Evolutionary conservation across 2,888 invertebrate species (phyloP), one percentile per base, ranked within the genome.

Genomic region (Tridacna crocea): DNA sequence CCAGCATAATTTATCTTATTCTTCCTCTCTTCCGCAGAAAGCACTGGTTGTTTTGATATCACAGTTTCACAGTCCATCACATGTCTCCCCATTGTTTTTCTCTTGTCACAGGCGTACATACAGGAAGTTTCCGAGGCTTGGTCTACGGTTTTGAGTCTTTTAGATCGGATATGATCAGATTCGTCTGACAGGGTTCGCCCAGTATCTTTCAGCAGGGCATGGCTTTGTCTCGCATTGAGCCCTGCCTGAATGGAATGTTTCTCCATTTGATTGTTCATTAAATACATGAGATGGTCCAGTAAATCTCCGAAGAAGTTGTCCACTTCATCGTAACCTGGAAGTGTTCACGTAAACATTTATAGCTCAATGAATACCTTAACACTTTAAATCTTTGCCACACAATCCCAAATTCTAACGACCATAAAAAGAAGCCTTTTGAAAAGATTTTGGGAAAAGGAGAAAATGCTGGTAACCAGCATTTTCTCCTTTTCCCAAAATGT

Each of bases 311-410:
- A 90, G 79, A 92, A 92, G 78, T 90, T 89, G 75, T 92, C 91
- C 22, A 92, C 89, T 51, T 90, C 91, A 79, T 92, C 91, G 88
- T 91, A 92, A 77, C 88, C 91, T 92, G 75, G 17, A 79, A 82
- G 36, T 8, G 8, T 36, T 36, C 36, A 36, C 36, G 36, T 36
- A 36, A 36, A 36, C 36, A 4, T 48, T 4, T 8, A 36, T 36
- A 36, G 36, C 36, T 36, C 36, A 36, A 36, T 2, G 36, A 36
- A 36, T 36, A 36, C n/a, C n/a, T n/a, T n/a, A n/a, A n/a, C n/a
- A 36, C 8, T 2, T 36, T 36, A 8, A 36, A 8, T 2, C 36
- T 36, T 36, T 36, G 8, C 36, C 36, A 36, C 3, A 36, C 36
- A 36, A 36, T n/a, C n/a, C 36, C 2, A 36, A 36, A 36, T 36